Percentiles rank a stretch among this genome's conserved stretches.
Evolutionary conservation across 2,888 invertebrate genomes (phyloP).

Genomic region (Aethes cnicana): DNA sequence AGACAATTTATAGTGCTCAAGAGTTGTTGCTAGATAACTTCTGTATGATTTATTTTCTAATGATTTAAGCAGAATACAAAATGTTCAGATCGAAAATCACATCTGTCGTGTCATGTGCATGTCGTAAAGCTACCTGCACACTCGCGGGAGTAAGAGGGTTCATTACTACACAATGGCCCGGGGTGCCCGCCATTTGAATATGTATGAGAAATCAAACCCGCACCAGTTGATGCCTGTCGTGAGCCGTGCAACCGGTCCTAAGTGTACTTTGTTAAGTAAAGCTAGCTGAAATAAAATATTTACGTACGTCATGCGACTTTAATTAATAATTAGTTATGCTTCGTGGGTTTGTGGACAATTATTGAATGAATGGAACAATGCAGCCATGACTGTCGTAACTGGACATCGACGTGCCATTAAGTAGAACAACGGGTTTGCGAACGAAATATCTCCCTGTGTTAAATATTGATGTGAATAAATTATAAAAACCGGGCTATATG

Average conservation of each 20-base stretch:
- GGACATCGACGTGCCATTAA: neutral
- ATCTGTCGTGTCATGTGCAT: neutral
- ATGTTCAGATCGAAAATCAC: no score
- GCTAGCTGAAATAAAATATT: conserved; percentile 21
- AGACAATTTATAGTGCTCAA: no score
- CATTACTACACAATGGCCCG: conserved; percentile 46
- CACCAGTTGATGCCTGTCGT: conserved; percentile 55
- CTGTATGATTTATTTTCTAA: no score
- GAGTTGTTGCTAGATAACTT: no score
- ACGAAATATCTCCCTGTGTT: no score
- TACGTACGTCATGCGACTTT: conserved; percentile 11
- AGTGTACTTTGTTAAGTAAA: conserved; percentile 26
- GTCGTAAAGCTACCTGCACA: conserved; percentile 10
- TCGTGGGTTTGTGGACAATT: neutral
- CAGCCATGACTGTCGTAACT: neutral
- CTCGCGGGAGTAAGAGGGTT: conserved; percentile 32
- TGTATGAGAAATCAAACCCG: conserved; percentile 62
- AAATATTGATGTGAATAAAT: no score
- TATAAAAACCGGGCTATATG: no score
- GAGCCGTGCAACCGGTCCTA: conserved; percentile 36
- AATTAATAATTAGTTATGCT: conserved; percentile 14
- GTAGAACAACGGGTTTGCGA: no score
- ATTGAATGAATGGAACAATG: neutral
- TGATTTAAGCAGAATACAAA: neutral
- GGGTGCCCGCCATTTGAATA: conserved; percentile 53